Conservation (phyloP, 2,797 vertebrate genomes). For the Pangasius mekongensis region DNA sequence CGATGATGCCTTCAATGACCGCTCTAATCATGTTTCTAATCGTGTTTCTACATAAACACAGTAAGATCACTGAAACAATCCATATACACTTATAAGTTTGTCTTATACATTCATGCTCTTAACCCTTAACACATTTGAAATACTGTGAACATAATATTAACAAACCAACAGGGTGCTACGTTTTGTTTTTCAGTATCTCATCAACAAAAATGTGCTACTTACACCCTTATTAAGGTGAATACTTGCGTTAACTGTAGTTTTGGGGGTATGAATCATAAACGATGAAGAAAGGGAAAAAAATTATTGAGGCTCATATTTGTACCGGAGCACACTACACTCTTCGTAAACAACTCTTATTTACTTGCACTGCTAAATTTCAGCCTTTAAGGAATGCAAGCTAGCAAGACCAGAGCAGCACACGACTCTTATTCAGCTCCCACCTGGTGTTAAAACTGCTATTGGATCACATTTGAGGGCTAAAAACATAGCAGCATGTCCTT, state of each 20-base stretch:
- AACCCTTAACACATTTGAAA: too few species aligned
- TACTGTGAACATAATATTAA: too few species aligned
- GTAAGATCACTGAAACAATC: too few species aligned
- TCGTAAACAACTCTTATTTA: neutral
- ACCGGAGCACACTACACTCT: neutral
- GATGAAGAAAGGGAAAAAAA: neutral
- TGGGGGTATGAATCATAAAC: neutral
- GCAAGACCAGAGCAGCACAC: neutral
- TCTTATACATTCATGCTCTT: too few species aligned
- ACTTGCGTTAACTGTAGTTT: neutral
- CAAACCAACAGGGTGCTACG: too few species aligned
- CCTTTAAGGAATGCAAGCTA: neutral
- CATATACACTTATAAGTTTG: too few species aligned
- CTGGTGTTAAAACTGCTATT: neutral
- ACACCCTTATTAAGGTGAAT: neutral
- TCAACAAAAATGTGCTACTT: neutral
- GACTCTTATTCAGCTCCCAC: neutral
- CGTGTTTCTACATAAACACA: too few species aligned
- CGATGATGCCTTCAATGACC: too few species aligned
- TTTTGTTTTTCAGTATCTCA: too few species aligned
- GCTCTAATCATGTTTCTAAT: too few species aligned
- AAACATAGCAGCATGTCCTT: neutral
- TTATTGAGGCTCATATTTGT: neutral
- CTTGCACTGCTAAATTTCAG: neutral
- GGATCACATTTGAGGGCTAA: neutral